phyloP scores from a whole-genome alignment of 2,888 invertebrate species.

The Pristionchus entomophagus region DNA sequence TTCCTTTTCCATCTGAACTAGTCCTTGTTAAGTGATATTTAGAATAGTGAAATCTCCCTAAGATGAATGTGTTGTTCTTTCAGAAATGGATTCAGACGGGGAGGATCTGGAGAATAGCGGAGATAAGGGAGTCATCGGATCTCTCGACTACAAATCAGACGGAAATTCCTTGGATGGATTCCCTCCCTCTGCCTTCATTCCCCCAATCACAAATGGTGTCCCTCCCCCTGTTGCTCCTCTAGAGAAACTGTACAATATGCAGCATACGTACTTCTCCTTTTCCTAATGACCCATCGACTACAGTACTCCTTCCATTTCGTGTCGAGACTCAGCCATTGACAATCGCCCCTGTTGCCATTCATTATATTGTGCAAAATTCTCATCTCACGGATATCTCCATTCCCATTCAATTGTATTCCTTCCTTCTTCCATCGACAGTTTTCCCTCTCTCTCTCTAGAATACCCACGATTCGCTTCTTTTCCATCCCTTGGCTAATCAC shows the following conservation, averaged over 20 bases:
- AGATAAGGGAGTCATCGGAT: background rate
- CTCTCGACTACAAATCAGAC: slow-evolving; percentile 5
- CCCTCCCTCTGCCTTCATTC: background rate
- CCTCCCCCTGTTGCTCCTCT: slow-evolving; percentile 33
- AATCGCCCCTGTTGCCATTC: slow-evolving; percentile 24
- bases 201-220: background rate
- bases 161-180: background rate
- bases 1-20: too few species aligned
- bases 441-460: background rate
- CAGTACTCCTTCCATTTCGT: background rate
- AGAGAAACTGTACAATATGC: slow-evolving; percentile 50
- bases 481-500: background rate
- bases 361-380: background rate
- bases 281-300: slow-evolving; percentile 12
- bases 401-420: background rate
- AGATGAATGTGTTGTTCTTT: background rate
- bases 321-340: slow-evolving; percentile 22
- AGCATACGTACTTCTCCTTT: slow-evolving; percentile 47
- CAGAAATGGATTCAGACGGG: slow-evolving; percentile 40
- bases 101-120: slow-evolving; percentile 40
- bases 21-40: too few species aligned
- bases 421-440: background rate
- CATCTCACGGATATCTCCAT: slow-evolving; percentile 7
- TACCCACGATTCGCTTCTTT: background rate
- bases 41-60: background rate